These are phyloP conservation scores for Tinea pellionella DNA, from an alignment of 2,888 invertebrate species.

Conservation along the genomic window DNA sequence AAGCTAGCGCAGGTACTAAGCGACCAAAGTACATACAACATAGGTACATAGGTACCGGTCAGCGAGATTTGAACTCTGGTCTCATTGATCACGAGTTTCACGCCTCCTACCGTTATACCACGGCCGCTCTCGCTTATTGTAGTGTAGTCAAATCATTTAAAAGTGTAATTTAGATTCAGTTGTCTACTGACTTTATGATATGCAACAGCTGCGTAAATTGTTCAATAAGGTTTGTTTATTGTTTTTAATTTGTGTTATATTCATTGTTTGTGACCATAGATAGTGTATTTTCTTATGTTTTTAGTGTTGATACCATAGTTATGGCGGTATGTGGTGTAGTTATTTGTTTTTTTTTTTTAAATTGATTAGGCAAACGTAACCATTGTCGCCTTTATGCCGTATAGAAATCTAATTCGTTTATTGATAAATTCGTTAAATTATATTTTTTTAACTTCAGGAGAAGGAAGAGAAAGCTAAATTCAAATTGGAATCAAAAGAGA, in stretches of 20 bases:
- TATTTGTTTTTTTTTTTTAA: too few relatives aligned
- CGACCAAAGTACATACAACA: too few relatives aligned
- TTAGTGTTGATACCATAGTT: neutral
- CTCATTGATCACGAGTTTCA: too few relatives aligned
- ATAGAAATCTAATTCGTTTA: neutral
- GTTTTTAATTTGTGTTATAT: constrained; percentile 12
- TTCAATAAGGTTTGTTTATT: constrained; percentile 42
- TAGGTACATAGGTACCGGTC: too few relatives aligned
- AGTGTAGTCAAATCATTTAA: neutral
- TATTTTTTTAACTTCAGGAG: constrained; percentile 23
- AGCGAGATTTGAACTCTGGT: too few relatives aligned
- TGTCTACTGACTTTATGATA: constrained; percentile 33
- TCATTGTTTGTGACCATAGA: neutral
- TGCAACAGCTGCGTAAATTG: constrained; percentile 61
- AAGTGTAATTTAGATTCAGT: constrained; percentile 28
- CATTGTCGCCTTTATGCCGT: too few relatives aligned
- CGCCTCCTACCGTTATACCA: too few relatives aligned
- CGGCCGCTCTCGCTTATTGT: too few relatives aligned
- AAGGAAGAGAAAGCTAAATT: constrained; percentile 27
- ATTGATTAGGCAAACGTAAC: too few relatives aligned
- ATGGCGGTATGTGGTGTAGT: neutral
- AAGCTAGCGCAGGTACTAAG: too few relatives aligned
- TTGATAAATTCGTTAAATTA: neutral
- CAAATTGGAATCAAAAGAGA: constrained; percentile 36
- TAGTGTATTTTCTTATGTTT: neutral